Evolutionary conservation across 2,113 vertebrate species (phyloP).

Genomic region (Mesitornis unicolor): DNA sequence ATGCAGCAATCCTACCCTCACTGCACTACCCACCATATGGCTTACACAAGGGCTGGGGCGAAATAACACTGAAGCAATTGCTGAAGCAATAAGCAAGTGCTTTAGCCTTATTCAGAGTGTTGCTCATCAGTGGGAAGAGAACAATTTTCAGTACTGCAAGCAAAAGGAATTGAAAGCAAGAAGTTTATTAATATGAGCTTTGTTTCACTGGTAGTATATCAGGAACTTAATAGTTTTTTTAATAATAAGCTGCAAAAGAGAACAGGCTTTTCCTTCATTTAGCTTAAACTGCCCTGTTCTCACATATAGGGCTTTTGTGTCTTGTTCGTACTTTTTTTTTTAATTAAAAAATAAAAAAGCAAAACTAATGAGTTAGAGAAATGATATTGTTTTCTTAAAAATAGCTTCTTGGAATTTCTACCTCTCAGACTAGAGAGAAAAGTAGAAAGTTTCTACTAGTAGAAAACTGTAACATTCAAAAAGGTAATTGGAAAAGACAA

Average conservation of each 20-base stretch:
- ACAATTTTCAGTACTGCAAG: neutral
- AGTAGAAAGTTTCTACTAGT: no score
- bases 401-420: neutral
- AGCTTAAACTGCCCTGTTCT: neutral
- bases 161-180: neutral
- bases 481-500: neutral
- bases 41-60: fast-evolving
- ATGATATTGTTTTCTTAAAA: neutral
- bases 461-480: neutral
- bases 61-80: neutral
- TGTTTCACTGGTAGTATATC: neutral
- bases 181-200: neutral
- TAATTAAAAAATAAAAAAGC: neutral
- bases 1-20: neutral
- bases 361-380: neutral
- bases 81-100: neutral
- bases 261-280: neutral
- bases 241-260: neutral
- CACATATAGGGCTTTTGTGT: neutral
- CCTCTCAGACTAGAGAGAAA: no score
- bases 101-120: neutral
- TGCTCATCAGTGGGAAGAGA: neutral
- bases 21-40: neutral
- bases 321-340: neutral
- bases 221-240: neutral